phyloP scores from a whole-genome alignment of 1,140 invertebrate genomes.

The Akabosia matsudoensis region DNA sequence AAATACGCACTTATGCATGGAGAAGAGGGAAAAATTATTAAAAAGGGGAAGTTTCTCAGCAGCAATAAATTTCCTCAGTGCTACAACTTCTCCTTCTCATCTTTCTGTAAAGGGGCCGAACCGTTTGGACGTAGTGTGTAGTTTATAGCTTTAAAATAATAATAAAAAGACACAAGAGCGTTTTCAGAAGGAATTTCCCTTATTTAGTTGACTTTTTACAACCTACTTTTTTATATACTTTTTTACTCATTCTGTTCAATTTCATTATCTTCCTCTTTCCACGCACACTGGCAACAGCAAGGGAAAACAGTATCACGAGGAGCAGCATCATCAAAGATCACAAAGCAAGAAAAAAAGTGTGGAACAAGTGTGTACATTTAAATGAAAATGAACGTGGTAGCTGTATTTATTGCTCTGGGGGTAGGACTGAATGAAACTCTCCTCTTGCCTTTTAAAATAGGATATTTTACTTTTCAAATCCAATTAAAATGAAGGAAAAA shows the following conservation, averaged over 20 bases:
- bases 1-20: not conserved
- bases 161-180: not conserved
- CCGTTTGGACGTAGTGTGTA: conserved; percentile 7
- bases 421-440: conserved; percentile 8
- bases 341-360: conserved; percentile 15
- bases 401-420: conserved; percentile 13
- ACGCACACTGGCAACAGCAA: not conserved
- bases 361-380: conserved; percentile 23
- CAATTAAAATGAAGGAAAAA: conserved; percentile 20
- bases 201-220: conserved; percentile 21
- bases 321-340: not conserved
- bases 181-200: conserved; percentile 9
- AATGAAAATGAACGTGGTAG: conserved; percentile 20
- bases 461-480: conserved; percentile 18
- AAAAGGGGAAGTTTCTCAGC: conserved; percentile 15
- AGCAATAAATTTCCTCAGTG: conserved; percentile 11
- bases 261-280: not conserved
- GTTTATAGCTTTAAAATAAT: conserved; percentile 16
- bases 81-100: not conserved
- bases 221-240: conserved; percentile 2
- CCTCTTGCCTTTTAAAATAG: conserved; percentile 8
- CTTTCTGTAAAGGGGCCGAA: not conserved
- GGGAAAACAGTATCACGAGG: not conserved
- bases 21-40: conserved; percentile 15
- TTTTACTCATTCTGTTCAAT: not conserved